phyloP scores from a whole-genome alignment of 2,888 invertebrate species.

The Anthophora plumipes region DNA sequence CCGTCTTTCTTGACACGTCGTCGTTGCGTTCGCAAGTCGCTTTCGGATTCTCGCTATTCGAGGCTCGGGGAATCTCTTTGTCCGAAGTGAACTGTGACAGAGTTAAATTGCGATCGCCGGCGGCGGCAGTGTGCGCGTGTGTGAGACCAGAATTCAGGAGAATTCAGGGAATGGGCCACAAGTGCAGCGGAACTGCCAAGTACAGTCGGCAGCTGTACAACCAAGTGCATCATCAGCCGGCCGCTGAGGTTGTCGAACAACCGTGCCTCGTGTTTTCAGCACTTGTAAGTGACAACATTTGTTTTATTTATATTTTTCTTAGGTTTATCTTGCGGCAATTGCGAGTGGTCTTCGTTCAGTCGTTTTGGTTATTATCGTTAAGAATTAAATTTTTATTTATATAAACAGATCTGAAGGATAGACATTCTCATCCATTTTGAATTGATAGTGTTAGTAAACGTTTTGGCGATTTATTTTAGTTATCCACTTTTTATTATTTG shows the following conservation, averaged over 20 bases:
- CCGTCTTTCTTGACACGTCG: background rate
- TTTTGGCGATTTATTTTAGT: no score
- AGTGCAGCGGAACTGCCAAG: slow-evolving; percentile 32
- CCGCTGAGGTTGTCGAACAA: slow-evolving; percentile 13
- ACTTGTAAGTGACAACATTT: slow-evolving; percentile 47
- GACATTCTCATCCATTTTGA: no score
- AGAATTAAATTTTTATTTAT: background rate
- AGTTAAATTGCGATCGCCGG: slow-evolving; percentile 47
- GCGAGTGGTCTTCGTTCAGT: background rate
- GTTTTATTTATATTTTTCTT: background rate
- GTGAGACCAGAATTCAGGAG: slow-evolving; percentile 40
- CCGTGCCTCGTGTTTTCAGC: slow-evolving; percentile 2
- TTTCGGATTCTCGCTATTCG: slow-evolving; percentile 18
- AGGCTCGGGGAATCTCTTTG: slow-evolving; percentile 45
- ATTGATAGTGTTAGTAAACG: no score
- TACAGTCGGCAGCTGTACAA: slow-evolving; percentile 28
- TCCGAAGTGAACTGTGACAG: slow-evolving; percentile 54
- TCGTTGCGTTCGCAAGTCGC: background rate
- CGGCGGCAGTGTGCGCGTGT: slow-evolving; percentile 26
- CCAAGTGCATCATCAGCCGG: slow-evolving; percentile 55
- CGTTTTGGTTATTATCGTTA: background rate
- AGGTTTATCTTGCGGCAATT: background rate
- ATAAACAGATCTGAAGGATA: no score
- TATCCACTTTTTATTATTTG: no score
- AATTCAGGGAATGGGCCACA: slow-evolving; percentile 45